phyloP scores from a whole-genome alignment of 2,113 vertebrate genomes.

The Enhydra lutris region DNA sequence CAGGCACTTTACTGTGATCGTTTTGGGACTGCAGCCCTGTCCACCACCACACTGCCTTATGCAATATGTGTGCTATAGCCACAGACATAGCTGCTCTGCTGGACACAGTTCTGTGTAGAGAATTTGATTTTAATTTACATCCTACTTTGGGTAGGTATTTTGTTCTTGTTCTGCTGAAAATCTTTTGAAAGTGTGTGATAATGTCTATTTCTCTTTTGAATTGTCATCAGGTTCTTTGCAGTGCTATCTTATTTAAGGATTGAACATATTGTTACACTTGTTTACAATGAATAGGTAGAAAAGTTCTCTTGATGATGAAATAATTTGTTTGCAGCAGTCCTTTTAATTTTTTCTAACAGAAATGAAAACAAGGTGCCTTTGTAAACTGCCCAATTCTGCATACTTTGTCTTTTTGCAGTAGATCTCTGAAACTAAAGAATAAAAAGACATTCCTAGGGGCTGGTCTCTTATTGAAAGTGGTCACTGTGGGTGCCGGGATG shows the following conservation, averaged over 20 bases:
- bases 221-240: neutral
- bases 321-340: neutral
- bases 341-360: constrained; percentile 3
- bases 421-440: constrained; percentile 10
- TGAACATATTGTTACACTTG: neutral
- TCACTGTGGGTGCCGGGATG: too few species aligned
- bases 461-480: neutral
- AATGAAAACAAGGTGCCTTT: constrained; percentile 10
- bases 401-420: neutral
- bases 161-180: constrained; percentile 57
- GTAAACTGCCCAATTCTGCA: neutral
- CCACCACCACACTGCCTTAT: constrained; percentile 23
- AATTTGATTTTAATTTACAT: constrained; percentile 67
- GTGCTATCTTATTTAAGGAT: neutral
- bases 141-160: constrained; percentile 55
- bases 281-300: neutral
- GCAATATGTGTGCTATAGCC: constrained; percentile 41
- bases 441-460: neutral
- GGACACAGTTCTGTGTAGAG: constrained; percentile 53
- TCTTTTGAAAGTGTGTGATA: constrained; percentile 40
- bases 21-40: constrained; percentile 20
- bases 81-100: constrained; percentile 47
- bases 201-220: neutral
- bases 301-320: constrained; percentile 17
- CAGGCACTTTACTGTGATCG: constrained; percentile 25